Evolutionary conservation across 2,113 vertebrate species (phyloP).

Genomic region (Alces alces): DNA sequence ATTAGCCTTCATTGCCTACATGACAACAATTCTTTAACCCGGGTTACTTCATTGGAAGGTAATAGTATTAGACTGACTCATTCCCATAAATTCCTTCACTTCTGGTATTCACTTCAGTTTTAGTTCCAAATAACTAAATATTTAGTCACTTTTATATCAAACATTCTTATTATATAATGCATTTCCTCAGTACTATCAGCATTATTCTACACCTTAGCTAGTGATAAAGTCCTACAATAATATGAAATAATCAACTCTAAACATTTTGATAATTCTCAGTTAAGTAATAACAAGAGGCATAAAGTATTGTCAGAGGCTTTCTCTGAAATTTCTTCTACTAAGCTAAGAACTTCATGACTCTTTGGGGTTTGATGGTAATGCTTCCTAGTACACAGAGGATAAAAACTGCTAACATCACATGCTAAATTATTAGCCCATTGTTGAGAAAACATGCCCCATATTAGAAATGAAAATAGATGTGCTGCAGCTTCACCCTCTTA

Average conservation of each 20-base stretch:
- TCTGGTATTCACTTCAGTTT: background rate
- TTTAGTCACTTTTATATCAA: background rate
- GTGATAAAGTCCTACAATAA: background rate
- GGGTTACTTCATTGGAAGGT: background rate
- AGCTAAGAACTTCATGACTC: background rate
- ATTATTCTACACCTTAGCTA: background rate
- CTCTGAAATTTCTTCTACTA: background rate
- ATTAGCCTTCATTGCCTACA: background rate
- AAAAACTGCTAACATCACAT: background rate
- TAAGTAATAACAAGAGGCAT: background rate
- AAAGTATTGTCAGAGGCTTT: background rate
- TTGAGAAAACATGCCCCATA: constrained; percentile 14
- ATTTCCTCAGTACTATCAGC: background rate
- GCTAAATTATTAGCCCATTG: constrained; percentile 18
- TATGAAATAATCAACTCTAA: background rate
- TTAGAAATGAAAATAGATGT: constrained; percentile 45
- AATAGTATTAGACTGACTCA: background rate
- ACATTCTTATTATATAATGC: background rate
- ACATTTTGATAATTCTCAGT: background rate
- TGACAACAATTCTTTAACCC: background rate
- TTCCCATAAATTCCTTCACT: background rate
- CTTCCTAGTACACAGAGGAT: background rate
- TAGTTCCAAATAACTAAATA: constrained; percentile 5
- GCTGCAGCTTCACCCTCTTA: background rate
- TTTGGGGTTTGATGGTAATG: background rate